These are phyloP conservation scores for Lepidocyrtoides sp. DNA, from an alignment of 2,888 invertebrate genomes.

Conservation along the genomic window DNA sequence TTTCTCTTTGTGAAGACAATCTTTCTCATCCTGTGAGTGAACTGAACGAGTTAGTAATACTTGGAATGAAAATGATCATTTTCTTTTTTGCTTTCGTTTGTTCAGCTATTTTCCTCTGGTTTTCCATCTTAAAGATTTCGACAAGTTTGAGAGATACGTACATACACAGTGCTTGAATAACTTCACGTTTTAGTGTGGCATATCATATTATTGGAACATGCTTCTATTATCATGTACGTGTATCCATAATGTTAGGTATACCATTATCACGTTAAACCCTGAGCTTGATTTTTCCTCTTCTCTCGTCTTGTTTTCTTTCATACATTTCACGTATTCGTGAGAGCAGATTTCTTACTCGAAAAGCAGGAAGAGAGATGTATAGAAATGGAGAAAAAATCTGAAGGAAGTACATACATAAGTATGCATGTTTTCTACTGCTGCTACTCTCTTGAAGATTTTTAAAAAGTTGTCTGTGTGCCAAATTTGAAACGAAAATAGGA, in stretches of 20 bases:
- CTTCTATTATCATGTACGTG: no score
- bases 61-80: slow-evolving; percentile 17
- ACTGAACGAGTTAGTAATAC: not conserved
- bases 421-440: not conserved
- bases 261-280: no score
- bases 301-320: not conserved
- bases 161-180: no score
- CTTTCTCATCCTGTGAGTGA: not conserved
- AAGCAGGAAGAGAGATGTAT: not conserved
- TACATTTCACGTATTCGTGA: not conserved
- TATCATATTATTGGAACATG: no score
- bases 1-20: not conserved
- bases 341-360: not conserved
- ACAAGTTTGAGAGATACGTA: not conserved
- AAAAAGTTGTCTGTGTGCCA: not conserved
- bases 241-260: no score
- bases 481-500: not conserved
- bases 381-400: no score
- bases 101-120: not conserved
- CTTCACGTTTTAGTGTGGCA: no score
- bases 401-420: no score
- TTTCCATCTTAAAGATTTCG: not conserved
- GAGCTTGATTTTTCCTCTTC: not conserved
- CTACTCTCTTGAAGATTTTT: not conserved
- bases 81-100: not conserved